Evolutionary conservation across 2,113 vertebrate genomes (phyloP).

Genomic region (Seriola dumerili): DNA sequence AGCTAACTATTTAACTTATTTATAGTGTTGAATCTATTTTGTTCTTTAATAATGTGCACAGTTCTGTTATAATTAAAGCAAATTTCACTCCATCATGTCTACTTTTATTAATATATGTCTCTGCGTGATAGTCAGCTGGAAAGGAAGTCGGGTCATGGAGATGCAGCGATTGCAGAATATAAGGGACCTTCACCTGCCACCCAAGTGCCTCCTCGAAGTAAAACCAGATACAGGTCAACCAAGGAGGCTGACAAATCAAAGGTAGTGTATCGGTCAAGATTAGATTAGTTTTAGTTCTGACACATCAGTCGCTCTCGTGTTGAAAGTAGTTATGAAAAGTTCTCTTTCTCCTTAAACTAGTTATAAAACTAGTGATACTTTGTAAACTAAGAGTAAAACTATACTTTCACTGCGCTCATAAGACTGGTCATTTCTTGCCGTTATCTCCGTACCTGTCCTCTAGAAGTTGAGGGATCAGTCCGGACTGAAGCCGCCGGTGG

Average conservation of each 20-base stretch:
- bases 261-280: constrained; percentile 29
- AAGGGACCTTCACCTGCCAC: constrained; percentile 2
- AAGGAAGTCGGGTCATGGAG: not conserved
- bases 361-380: no score
- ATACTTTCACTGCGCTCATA: not conserved
- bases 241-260: constrained; percentile 56
- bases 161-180: not conserved
- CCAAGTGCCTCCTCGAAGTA: not conserved
- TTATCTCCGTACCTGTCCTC: not conserved
- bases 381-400: no score
- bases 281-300: not conserved
- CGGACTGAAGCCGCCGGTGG: constrained; percentile 76
- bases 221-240: constrained; percentile 38
- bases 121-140: constrained; percentile 34
- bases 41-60: not conserved
- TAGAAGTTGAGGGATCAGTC: constrained; percentile 51
- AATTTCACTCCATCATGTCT: not conserved
- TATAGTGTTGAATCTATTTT: not conserved
- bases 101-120: not conserved
- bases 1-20: no score
- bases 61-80: not conserved
- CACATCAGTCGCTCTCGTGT: not conserved
- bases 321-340: not conserved
- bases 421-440: not conserved
- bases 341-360: not conserved